Base-by-base conservation (phyloP, 2,113 vertebrate species). In the Tychaedon coryphoeus region DNA sequence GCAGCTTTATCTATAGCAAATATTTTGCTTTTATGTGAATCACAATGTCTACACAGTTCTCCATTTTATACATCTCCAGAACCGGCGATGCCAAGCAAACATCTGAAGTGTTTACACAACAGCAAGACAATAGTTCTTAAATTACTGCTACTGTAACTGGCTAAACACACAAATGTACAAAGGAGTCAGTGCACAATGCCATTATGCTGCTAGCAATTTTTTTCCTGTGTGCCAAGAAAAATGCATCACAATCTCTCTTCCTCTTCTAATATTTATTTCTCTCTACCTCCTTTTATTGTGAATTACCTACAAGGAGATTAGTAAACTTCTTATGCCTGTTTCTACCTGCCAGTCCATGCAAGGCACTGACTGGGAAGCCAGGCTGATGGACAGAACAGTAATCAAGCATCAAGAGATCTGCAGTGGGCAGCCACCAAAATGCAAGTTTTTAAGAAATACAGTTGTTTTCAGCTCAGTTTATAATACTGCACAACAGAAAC, bases 21-120 rank as follows among this genome's bases (percentile, higher is more conserved):
- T 94, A 92, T 93, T 96, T 94, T 90, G 82, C 85, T 95, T 96
- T 88, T 78, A 86, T 67, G 83, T 67, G 84, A 93, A 96, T 88
- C 51, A 80, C 47, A 43, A 51, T 65, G 85, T 90, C 93, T 96
- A 86, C 69, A 89, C 53, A 85, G 91, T 78, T 85, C 92, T 95
- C 76, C 70, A 83, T 71, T 93, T 93, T 65, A 93, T 9, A 48
- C 56, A 81, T 78, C 75, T 92, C 92, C 79, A 92, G 74, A 86
- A 77, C 51, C 34, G 31, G 85, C 0, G 2, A 87, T 74, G 88
- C 60, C 88, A 93, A 88, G 92, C 88, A 76, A 96, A 88, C 70
- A 81, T 53, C n/a, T 83, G 14, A 93, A 95, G 40, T 93, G 88
- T 96, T 94, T 88, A 94, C 67, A 92, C 60, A 94, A 95, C 82